Conservation (phyloP, 2,888 invertebrate species). For the Chrysopilus asiliformis region DNA sequence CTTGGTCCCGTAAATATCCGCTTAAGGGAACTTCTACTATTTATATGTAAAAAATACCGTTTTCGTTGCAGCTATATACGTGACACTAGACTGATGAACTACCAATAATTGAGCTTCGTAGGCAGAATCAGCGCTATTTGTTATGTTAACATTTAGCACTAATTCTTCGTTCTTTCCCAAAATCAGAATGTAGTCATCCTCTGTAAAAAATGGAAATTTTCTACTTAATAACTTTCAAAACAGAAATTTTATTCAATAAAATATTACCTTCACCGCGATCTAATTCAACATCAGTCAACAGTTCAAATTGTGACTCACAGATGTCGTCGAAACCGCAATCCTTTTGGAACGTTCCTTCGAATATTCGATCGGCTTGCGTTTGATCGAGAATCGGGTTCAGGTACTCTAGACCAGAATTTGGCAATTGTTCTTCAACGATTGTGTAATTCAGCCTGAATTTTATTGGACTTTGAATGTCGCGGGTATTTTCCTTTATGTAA, state of each 20-base stretch:
- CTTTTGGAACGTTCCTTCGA: slow-evolving; percentile 78
- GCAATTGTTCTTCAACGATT: slow-evolving; percentile 55
- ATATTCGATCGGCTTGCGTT: slow-evolving; percentile 64
- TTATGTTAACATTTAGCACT: slow-evolving; percentile 56
- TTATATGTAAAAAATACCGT: neutral
- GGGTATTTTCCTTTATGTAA: slow-evolving; percentile 75
- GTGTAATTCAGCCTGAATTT: slow-evolving; percentile 75
- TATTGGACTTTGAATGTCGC: slow-evolving; percentile 80
- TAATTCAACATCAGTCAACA: slow-evolving; percentile 41
- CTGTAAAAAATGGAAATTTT: slow-evolving; percentile 19
- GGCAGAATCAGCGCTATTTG: slow-evolving; percentile 75
- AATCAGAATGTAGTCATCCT: slow-evolving; percentile 40
- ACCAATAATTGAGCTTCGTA: slow-evolving; percentile 77
- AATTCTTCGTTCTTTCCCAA: slow-evolving; percentile 67
- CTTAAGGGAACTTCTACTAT: too few species aligned
- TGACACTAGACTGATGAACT: slow-evolving; percentile 61
- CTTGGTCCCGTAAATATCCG: too few species aligned
- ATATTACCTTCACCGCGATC: slow-evolving; percentile 28
- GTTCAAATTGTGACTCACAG: slow-evolving; percentile 68
- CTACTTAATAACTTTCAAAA: too few species aligned
- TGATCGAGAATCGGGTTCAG: slow-evolving; percentile 74
- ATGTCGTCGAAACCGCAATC: slow-evolving; percentile 81
- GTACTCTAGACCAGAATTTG: slow-evolving; percentile 31
- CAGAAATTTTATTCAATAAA: slow-evolving; percentile 6
- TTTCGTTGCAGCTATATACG: slow-evolving; percentile 62